Evolutionary conservation across 2,113 vertebrate species (phyloP).

Genomic region (Balaeniceps rex): DNA sequence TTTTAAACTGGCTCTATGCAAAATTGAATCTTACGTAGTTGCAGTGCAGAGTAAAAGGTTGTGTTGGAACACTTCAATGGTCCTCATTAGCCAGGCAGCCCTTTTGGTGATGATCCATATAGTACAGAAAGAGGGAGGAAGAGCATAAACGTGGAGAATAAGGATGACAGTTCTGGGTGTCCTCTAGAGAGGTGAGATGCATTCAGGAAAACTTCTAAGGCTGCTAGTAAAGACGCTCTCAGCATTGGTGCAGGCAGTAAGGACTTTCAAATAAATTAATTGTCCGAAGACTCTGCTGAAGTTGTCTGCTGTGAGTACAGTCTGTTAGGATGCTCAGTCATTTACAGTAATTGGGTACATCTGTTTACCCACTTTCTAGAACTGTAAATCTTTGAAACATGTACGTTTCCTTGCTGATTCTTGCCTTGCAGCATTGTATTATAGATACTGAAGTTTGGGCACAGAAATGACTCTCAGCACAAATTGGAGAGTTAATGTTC

Average conservation of each 20-base stretch:
- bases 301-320: neutral
- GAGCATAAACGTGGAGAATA: neutral
- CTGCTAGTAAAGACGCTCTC: neutral
- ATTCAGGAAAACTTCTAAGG: neutral
- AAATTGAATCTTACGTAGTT: neutral
- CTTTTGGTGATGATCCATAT: neutral
- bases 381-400: neutral
- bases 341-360: neutral
- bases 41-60: neutral
- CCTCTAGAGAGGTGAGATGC: neutral
- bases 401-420: neutral
- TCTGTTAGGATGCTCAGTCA: neutral
- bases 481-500: neutral
- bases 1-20: neutral
- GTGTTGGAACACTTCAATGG: neutral
- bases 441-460: neutral
- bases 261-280: neutral
- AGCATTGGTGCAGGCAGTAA: neutral
- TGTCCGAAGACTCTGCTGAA: neutral
- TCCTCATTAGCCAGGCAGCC: neutral
- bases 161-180: neutral
- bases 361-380: neutral
- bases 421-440: neutral
- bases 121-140: neutral
- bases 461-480: neutral